Conservation (phyloP, 2,113 vertebrate genomes). For the Oreotrochilus melanogaster region DNA sequence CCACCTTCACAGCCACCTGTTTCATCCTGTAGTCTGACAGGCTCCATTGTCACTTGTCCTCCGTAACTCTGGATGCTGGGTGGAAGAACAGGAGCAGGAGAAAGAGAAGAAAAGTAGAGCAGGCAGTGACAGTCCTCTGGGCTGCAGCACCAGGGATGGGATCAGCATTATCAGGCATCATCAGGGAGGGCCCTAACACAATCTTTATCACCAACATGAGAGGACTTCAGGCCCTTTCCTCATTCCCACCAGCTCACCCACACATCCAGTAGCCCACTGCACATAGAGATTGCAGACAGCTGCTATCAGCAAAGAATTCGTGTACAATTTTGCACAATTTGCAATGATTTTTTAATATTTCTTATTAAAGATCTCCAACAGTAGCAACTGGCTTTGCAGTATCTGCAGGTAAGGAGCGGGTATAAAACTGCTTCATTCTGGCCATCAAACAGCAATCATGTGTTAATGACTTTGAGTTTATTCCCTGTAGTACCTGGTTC, state of each 20-base stretch:
- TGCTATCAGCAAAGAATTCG: background rate
- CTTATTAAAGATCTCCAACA: background rate
- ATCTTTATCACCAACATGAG: fast-evolving
- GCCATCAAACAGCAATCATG: slow-evolving; percentile 32
- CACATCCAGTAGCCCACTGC: background rate
- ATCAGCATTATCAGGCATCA: background rate
- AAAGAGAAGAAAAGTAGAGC: background rate
- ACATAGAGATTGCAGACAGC: background rate
- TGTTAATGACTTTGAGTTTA: background rate
- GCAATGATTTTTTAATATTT: background rate
- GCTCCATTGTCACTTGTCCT: background rate
- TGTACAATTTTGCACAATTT: background rate
- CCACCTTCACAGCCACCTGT: background rate
- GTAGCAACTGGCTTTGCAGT: background rate
- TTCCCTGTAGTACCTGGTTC: background rate
- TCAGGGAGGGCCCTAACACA: fast-evolving
- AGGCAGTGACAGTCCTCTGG: background rate
- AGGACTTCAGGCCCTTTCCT: background rate
- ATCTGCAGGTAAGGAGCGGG: background rate
- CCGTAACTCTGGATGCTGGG: background rate
- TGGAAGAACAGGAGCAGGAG: background rate
- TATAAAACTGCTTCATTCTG: background rate
- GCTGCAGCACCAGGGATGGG: background rate
- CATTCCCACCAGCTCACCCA: background rate
- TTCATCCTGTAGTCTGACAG: background rate